Evolutionary conservation across 2,888 invertebrate species (phyloP).

Genomic region (Lacanobia wlatinum): DNA sequence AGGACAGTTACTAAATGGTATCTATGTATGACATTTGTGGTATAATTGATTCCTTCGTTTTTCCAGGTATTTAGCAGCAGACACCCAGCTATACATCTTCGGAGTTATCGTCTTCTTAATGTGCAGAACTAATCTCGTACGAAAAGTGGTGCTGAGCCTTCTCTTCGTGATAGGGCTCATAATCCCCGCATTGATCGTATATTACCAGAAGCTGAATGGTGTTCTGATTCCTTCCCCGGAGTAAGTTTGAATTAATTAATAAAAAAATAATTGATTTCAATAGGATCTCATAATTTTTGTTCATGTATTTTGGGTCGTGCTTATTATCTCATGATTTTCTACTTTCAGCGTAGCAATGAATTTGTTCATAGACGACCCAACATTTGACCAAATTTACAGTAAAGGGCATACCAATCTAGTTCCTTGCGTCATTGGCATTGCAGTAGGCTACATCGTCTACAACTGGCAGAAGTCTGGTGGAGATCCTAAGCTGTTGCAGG

Average conservation of each 20-base stretch:
- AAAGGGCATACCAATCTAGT: slow-evolving; percentile 77
- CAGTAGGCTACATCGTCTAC: slow-evolving; percentile 72
- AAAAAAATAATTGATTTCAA: too few species aligned
- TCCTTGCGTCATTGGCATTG: slow-evolving; percentile 74
- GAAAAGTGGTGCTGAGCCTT: slow-evolving; percentile 48
- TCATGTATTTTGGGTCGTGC: background rate
- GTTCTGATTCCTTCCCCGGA: slow-evolving; percentile 21
- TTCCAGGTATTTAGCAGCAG: slow-evolving; percentile 73
- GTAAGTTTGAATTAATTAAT: slow-evolving; percentile 36
- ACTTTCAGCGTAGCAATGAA: slow-evolving; percentile 56
- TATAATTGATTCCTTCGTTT: background rate
- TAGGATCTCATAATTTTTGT: background rate
- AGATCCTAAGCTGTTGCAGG: slow-evolving; percentile 67
- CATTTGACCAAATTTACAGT: slow-evolving; percentile 73
- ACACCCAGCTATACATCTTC: slow-evolving; percentile 71
- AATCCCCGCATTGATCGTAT: slow-evolving; percentile 47
- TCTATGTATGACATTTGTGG: too few species aligned
- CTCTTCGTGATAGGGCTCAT: slow-evolving; percentile 59
- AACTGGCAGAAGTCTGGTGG: slow-evolving; percentile 67
- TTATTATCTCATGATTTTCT: background rate
- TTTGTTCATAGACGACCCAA: slow-evolving; percentile 61
- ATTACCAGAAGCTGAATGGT: slow-evolving; percentile 52
- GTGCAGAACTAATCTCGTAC: slow-evolving; percentile 36
- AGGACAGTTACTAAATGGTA: too few species aligned
- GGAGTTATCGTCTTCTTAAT: slow-evolving; percentile 63